These are phyloP conservation scores for Diarsia rubi DNA, from an alignment of 2,888 invertebrate genomes.

Conservation along the genomic window DNA sequence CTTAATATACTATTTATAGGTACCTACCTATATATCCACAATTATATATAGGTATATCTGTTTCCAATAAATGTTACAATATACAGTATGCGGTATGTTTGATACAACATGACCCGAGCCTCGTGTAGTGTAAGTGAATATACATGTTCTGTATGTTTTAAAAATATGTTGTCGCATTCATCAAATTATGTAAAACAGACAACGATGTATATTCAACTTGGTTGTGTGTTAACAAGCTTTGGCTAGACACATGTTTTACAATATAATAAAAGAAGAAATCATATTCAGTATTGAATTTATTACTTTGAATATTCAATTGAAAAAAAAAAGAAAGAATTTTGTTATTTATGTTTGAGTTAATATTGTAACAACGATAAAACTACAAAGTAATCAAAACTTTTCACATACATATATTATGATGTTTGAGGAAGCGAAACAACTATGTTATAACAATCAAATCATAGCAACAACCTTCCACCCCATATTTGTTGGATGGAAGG, in stretches of 20 bases:
- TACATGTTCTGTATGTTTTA: slow-evolving; percentile 48
- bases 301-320: neutral
- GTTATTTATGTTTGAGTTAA: neutral
- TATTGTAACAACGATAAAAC: neutral
- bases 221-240: slow-evolving; percentile 40
- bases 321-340: too few relatives aligned
- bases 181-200: slow-evolving; percentile 66
- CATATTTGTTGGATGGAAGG: too few relatives aligned
- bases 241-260: slow-evolving; percentile 12
- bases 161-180: slow-evolving; percentile 57
- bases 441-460: neutral
- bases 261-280: slow-evolving; percentile 8
- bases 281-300: neutral
- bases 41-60: neutral
- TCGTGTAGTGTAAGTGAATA: slow-evolving; percentile 42
- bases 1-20: too few relatives aligned
- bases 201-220: slow-evolving; percentile 36
- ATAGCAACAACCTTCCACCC: too few relatives aligned
- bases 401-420: neutral
- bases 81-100: slow-evolving; percentile 16
- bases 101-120: neutral
- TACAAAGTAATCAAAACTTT: neutral
- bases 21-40: neutral
- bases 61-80: neutral
- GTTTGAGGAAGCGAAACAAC: neutral